Conservation (phyloP, 2,888 invertebrate species). For the Papilio elwesi region DNA sequence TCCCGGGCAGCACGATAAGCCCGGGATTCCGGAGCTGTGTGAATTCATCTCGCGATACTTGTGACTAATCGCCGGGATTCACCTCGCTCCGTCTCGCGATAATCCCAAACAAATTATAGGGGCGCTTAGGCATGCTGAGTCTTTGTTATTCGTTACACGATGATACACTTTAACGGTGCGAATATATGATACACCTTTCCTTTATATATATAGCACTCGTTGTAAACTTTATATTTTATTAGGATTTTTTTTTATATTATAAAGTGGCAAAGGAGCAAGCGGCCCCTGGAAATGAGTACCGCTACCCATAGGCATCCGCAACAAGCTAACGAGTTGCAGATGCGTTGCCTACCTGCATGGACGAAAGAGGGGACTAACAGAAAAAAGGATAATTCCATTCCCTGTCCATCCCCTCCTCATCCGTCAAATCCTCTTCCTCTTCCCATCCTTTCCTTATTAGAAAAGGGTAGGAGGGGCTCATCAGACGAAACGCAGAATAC, state of each 20-base stretch:
- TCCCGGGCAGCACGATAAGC: conserved; percentile 66
- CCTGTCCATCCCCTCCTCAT: too few species aligned
- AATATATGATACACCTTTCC: background rate
- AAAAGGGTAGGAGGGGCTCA: too few species aligned
- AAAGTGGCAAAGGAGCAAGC: too few species aligned
- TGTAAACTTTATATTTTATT: background rate
- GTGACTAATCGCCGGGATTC: conserved; percentile 82
- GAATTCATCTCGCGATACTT: conserved; percentile 74
- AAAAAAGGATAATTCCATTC: too few species aligned
- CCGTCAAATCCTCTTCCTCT: too few species aligned
- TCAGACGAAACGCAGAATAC: too few species aligned
- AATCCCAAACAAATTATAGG: conserved; percentile 81
- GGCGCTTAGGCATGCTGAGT: conserved; percentile 68
- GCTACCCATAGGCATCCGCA: too few species aligned
- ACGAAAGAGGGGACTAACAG: too few species aligned
- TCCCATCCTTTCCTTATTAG: too few species aligned
- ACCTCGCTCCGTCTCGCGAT: conserved; percentile 75
- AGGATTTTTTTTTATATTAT: background rate
- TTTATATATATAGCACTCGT: background rate
- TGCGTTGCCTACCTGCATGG: too few species aligned
- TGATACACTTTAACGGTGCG: conserved; percentile 50
- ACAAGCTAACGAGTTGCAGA: too few species aligned
- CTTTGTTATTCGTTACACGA: conserved; percentile 73
- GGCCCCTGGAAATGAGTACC: too few species aligned
- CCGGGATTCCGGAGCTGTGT: conserved; percentile 53